These are phyloP conservation scores for Erannis defoliaria DNA, from an alignment of 2,888 invertebrate genomes.

Conservation along the genomic window DNA sequence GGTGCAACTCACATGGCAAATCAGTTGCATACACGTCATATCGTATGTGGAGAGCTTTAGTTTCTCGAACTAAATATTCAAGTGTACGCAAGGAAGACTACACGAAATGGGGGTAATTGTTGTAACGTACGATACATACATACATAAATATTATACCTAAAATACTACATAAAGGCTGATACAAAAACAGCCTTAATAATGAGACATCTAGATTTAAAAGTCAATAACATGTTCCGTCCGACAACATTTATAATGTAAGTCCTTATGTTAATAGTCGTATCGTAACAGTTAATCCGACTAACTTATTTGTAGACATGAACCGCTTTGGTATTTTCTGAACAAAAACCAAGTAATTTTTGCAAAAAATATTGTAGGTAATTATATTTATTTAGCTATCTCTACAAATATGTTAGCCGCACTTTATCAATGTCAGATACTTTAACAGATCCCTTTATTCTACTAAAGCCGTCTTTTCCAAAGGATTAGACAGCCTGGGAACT, in stretches of 20 bases:
- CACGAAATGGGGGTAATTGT: constrained; percentile 34
- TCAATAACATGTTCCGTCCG: constrained; percentile 26
- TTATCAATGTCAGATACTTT: constrained; percentile 8
- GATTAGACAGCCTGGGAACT: constrained; percentile 26
- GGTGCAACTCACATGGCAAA: not conserved
- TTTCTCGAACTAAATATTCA: not conserved
- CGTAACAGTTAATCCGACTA: not conserved
- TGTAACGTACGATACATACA: constrained; percentile 29
- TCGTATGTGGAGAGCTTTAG: no score
- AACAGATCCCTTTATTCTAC: constrained; percentile 16
- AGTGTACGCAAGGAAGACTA: constrained; percentile 31
- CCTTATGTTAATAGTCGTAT: not conserved
- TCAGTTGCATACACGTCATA: not conserved
- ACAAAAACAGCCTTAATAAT: constrained; percentile 47
- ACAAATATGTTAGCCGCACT: not conserved
- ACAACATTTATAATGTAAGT: constrained; percentile 28
- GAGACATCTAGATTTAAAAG: constrained; percentile 36
- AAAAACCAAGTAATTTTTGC: not conserved
- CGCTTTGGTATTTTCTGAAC: not conserved
- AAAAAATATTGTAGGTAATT: not conserved
- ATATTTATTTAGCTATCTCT: not conserved
- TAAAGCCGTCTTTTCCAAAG: constrained; percentile 25
- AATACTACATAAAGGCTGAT: constrained; percentile 36
- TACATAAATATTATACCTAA: constrained; percentile 27
- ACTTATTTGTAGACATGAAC: not conserved